Evolutionary conservation across 2,113 vertebrate genomes (phyloP), one percentile per base, ranked within the genome.

Genomic region (Myrmecophaga tridactyla): DNA sequence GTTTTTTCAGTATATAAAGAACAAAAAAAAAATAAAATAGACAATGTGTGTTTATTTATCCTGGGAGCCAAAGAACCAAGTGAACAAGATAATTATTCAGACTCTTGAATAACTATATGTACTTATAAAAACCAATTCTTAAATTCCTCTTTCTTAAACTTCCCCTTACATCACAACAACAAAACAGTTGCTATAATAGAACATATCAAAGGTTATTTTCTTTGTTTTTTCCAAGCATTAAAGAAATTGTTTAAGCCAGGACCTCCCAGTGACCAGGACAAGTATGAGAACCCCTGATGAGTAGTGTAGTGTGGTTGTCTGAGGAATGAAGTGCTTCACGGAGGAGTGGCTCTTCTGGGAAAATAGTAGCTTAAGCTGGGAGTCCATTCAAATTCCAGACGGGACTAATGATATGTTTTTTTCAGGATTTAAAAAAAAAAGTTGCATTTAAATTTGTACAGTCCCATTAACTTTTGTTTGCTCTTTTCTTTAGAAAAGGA

Each of bases 201-300:
- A 63, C 51, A 29, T 94, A 41, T 48, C 48, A 39, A 20, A 83
- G 43, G 25, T 76, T 36, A 80, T 20, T 36, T 2, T 70, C 20
- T 86, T 75, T 27, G 20, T 63, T 75, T 81, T 13, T 58, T 76
- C 46, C 31, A 65, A 29, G 17, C n/a, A 62, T n/a, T 96, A 21
- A 95, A 96, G 93, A 96, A 21, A 48, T 94, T 94, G 18, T 10
- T 20, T 29, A 58, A 85, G 89, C 92, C 96, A 41, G 56, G 95
- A 97, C 94, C 87, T 96, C 92, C 62, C 93, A 73, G 7, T 65
- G 89, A 48, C 48, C 12, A 1, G 53, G 51, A 83, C 56, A 86
- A 56, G 43, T 43, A 12, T 14, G n/a, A 67, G 36, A 70, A 67
- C 69, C 13, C 23, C 34, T 53, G 46, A 27, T 51, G 25, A 75